A percentile compares a stretch with the other conserved stretches of the same genome.
phyloP scores from a whole-genome alignment of 1,140 invertebrate species.

The Marisa cornuarietis region DNA sequence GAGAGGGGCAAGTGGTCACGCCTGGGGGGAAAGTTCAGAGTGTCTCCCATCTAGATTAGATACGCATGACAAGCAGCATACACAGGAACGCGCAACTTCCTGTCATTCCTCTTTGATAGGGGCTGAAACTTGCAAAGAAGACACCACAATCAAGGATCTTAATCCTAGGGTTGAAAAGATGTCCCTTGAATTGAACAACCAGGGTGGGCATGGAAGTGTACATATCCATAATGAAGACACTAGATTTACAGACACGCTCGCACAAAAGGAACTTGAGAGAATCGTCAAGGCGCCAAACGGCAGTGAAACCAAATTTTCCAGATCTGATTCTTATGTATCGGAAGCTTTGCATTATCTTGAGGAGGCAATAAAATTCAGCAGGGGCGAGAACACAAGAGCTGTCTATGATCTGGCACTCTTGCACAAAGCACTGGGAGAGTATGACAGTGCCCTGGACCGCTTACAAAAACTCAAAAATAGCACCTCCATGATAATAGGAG shows the following conservation, averaged over 20 bases:
- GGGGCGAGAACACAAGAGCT: background rate
- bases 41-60: no score
- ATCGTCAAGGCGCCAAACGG: background rate
- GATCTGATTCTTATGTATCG: background rate
- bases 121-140: no score
- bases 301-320: background rate
- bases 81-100: no score
- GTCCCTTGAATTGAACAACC: no score
- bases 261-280: background rate
- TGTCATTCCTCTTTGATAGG: no score
- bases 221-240: background rate
- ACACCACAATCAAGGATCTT: no score
- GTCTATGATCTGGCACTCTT: constrained; percentile 4
- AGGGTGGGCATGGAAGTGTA: background rate
- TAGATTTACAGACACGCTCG: background rate
- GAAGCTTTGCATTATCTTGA: background rate
- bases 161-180: background rate
- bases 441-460: background rate
- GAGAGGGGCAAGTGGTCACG: no score
- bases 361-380: background rate
- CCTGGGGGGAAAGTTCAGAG: no score
- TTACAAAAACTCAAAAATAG: background rate
- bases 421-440: background rate
- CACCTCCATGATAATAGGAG: background rate
- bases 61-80: no score